Conservation (phyloP, 1,140 invertebrate genomes). For the Macrobrachium rosenbergii region DNA sequence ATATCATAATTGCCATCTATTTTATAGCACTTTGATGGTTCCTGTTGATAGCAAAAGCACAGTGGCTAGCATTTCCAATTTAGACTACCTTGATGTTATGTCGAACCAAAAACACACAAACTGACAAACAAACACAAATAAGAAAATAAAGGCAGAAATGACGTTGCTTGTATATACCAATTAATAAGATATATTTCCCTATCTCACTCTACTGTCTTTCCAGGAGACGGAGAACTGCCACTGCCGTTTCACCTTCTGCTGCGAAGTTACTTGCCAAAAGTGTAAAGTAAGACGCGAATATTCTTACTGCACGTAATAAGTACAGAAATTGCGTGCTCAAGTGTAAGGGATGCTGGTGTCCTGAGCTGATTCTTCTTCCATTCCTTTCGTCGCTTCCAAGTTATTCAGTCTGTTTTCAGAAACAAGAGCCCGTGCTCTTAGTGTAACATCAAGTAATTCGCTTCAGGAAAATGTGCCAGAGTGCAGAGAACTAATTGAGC, state of each 20-base stretch:
- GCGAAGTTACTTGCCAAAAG: conserved; percentile 90
- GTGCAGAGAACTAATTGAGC: too few relatives aligned
- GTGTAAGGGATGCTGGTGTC: not conserved
- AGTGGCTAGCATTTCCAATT: too few relatives aligned
- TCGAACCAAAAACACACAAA: not conserved
- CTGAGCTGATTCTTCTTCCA: not conserved
- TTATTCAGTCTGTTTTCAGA: too few relatives aligned
- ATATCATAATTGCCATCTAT: too few relatives aligned
- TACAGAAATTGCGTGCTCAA: not conserved
- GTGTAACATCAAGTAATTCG: too few relatives aligned
- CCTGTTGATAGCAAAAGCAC: too few relatives aligned
- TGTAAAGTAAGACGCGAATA: conserved; percentile 77
- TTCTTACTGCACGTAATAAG: conserved; percentile 18
- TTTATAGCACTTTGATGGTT: too few relatives aligned
- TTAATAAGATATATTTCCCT: not conserved
- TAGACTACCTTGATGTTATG: not conserved
- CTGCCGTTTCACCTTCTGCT: conserved; percentile 96
- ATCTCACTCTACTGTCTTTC: not conserved
- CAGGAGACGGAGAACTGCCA: conserved; percentile 85
- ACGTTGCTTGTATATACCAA: not conserved
- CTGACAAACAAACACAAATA: conserved; percentile 10
- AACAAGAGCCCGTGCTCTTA: too few relatives aligned
- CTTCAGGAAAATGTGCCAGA: too few relatives aligned
- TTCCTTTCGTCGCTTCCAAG: too few relatives aligned
- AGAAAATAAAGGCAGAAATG: not conserved